Base-by-base conservation (phyloP, 2,797 vertebrate genomes). In the Typhlichthys subterraneus region DNA sequence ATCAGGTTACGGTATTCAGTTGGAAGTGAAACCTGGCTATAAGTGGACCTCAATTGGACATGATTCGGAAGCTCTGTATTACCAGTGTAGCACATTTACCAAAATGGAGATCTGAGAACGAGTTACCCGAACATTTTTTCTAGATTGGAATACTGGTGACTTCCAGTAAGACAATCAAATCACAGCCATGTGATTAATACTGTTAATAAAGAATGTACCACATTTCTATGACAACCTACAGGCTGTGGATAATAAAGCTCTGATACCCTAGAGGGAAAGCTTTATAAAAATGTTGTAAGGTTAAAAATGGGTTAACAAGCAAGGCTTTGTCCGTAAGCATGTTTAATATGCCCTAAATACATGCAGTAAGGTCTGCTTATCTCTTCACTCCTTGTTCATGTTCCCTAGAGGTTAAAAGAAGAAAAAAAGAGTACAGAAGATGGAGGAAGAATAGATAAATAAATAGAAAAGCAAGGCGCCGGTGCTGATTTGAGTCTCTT, bases 291-390 rank as follows among this genome's bases (percentile, higher is more conserved):
- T 49, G 61, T 63, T 33, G 42, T 56, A 59, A 57, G 74, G 51
- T 73, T 69, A 69, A 72, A 66, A 54, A 61, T 61, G 23, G 58
- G 59, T 67, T 77, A 79, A 80, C 82, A 89, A 91, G 87, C 93
- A 93, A 93, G 63, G 57, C 52, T 31, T 49, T 17, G 29, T 59
- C 69, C 46, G 61, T 50, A 42, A 61, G 59, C 55, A 50, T 50
- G 52, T 67, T 59, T 54, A 91, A 90, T 90, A 92, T 93, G 12
- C 92, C 91, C 90, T 92, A 91, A 87, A 93, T 94, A 92, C 93
- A 89, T 86, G 62, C 93, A 92, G 93, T 92, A 93, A 93, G 93
- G 49, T 58, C 88, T 94, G 92, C 93, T 92, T 93, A 93, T 94
- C 90, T 93, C 93, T 94, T 93, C 89, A 90, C 91, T 93, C 84